These are phyloP conservation scores for Tupiocoris notatus DNA, from an alignment of 2,888 invertebrate species.

Conservation along the genomic window DNA sequence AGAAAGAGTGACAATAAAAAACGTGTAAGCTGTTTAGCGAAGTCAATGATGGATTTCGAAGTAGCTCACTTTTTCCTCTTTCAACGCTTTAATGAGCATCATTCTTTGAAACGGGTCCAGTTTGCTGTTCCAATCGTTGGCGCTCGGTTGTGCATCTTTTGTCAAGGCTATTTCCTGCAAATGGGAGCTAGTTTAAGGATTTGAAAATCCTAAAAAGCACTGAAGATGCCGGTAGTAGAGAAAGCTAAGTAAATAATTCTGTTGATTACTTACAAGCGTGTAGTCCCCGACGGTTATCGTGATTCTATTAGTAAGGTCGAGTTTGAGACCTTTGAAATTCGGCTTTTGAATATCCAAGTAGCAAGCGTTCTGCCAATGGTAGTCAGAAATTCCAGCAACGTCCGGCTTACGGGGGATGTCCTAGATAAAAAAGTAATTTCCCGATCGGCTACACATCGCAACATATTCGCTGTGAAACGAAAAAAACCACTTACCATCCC, in stretches of 20 bases:
- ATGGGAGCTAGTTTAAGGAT: neutral
- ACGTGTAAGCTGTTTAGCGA: neutral
- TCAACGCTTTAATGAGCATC: slow-evolving; percentile 72
- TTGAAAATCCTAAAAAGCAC: too few relatives aligned
- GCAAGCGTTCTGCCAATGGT: slow-evolving; percentile 68
- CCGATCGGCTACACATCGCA: too few relatives aligned
- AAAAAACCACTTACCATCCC: too few relatives aligned
- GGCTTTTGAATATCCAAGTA: slow-evolving; percentile 63
- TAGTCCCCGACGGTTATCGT: slow-evolving; percentile 63
- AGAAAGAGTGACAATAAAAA: slow-evolving; percentile 17
- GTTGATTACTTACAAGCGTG: slow-evolving; percentile 57
- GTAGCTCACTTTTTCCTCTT: slow-evolving; percentile 66
- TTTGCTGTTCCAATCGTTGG: slow-evolving; percentile 52
- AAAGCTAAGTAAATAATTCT: neutral
- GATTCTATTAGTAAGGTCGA: slow-evolving; percentile 61
- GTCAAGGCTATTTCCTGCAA: slow-evolving; percentile 62
- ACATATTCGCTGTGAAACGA: too few relatives aligned
- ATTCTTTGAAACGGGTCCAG: slow-evolving; percentile 75
- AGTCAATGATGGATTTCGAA: neutral
- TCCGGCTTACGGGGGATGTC: slow-evolving; percentile 58
- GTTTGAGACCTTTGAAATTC: slow-evolving; percentile 59
- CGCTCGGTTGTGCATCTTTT: slow-evolving; percentile 52
- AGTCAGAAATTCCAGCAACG: slow-evolving; percentile 61
- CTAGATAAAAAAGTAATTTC: slow-evolving; percentile 2
- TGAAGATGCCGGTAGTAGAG: too few relatives aligned